A percentile compares a stretch with the other conserved stretches of the same genome.
Evolutionary conservation across 1,140 invertebrate genomes (phyloP).

Genomic region (Aphaenogaster floridana): DNA sequence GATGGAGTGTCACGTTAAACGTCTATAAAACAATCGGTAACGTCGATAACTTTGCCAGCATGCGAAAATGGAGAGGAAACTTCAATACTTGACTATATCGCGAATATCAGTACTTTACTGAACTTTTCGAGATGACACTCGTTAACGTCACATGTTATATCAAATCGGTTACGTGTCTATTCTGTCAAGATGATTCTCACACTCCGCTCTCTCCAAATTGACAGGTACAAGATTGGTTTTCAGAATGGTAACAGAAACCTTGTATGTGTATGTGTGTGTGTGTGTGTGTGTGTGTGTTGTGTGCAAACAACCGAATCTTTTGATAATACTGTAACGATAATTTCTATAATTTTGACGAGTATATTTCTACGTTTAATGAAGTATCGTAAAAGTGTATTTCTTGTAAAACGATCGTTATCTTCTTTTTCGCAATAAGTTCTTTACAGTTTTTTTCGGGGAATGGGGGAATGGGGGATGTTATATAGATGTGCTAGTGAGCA

Average conservation of each 20-base stretch:
- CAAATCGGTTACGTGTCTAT: slow-evolving; percentile 53
- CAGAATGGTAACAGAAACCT: slow-evolving; percentile 40
- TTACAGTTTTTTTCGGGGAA: too few relatives aligned
- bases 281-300: too few relatives aligned
- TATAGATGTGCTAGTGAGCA: too few relatives aligned
- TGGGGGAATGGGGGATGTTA: too few relatives aligned
- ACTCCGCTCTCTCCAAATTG: slow-evolving; percentile 33
- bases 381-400: background rate
- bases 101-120: slow-evolving; percentile 43
- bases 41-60: slow-evolving; percentile 34
- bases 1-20: slow-evolving; percentile 1
- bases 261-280: background rate
- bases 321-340: background rate
- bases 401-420: too few relatives aligned
- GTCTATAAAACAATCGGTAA: background rate
- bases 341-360: background rate
- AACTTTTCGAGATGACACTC: slow-evolving; percentile 45
- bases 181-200: slow-evolving; percentile 52
- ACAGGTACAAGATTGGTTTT: slow-evolving; percentile 58
- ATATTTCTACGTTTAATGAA: background rate
- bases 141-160: slow-evolving; percentile 53
- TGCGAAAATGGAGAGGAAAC: slow-evolving; percentile 40
- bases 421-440: too few relatives aligned
- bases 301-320: background rate
- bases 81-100: slow-evolving; percentile 24